These are phyloP conservation scores for Eupristina koningsbergeri DNA, from an alignment of 1,140 invertebrate species.

Conservation along the genomic window DNA sequence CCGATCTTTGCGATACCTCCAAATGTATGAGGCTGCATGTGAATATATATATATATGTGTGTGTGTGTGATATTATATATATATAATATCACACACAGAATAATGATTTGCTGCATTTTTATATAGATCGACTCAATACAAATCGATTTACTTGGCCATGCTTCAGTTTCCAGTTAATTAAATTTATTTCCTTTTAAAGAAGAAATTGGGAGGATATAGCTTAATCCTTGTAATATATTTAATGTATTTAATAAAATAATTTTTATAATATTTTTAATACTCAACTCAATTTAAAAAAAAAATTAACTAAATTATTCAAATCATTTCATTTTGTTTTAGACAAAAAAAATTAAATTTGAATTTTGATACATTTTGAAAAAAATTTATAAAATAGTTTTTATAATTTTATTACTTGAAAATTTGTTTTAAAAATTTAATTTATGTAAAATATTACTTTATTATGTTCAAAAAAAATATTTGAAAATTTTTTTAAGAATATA, in stretches of 20 bases:
- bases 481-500: not conserved
- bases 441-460: not conserved
- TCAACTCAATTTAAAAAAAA: too few species aligned
- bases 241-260: not conserved
- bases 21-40: not conserved
- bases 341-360: too few species aligned
- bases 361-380: too few species aligned
- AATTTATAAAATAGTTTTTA: not conserved
- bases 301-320: too few species aligned
- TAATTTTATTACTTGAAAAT: not conserved
- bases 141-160: not conserved
- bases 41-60: too few species aligned
- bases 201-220: not conserved
- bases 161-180: conserved; percentile 22
- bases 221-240: not conserved
- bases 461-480: not conserved
- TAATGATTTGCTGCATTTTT: conserved; percentile 10
- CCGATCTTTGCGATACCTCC: not conserved
- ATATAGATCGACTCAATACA: conserved; percentile 34
- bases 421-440: not conserved
- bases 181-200: conserved; percentile 11
- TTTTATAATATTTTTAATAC: not conserved
- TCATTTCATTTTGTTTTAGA: not conserved
- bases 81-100: not conserved
- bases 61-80: too few species aligned